phyloP scores from a whole-genome alignment of 2,888 invertebrate genomes.

The Drosophila seclusa region DNA sequence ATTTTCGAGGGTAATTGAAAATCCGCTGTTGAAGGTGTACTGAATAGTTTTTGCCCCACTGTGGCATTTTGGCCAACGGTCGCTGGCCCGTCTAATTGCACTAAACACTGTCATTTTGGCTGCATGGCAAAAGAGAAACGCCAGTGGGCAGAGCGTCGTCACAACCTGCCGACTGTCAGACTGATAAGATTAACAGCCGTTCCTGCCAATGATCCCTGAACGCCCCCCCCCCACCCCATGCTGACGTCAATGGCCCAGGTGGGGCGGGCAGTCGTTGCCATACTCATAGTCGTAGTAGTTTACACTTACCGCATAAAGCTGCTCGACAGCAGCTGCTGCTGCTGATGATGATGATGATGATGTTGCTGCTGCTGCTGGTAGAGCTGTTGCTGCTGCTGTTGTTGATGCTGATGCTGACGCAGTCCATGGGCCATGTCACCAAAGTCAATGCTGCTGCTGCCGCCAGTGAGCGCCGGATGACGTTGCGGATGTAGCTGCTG shows the following conservation, averaged over 20 bases:
- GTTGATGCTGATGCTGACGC: constrained; percentile 60
- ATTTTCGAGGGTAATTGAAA: background rate
- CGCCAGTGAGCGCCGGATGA: constrained; percentile 61
- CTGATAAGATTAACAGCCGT: constrained; percentile 62
- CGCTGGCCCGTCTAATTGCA: constrained; percentile 58
- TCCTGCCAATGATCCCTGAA: constrained; percentile 16
- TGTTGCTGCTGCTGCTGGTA: constrained; percentile 57
- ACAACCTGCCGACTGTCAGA: constrained; percentile 34
- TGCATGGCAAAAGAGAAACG: constrained; percentile 54
- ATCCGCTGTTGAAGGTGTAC: background rate
- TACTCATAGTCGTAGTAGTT: constrained; percentile 17
- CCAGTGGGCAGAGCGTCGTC: constrained; percentile 51
- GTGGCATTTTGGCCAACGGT: constrained; percentile 37
- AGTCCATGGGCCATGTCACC: constrained; percentile 76
- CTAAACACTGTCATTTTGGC: constrained; percentile 59
- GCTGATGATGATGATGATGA: constrained; percentile 43
- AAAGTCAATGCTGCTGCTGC: constrained; percentile 73
- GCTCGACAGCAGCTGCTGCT: constrained; percentile 70
- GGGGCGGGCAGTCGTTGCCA: constrained; percentile 10
- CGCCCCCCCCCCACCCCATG: constrained; percentile 2
- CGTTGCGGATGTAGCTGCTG: constrained; percentile 57
- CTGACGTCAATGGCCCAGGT: constrained; percentile 63
- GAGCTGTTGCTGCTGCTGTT: constrained; percentile 48
- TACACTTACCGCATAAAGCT: constrained; percentile 80
- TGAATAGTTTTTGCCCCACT: constrained; percentile 31